phyloP scores from a whole-genome alignment of 2,113 vertebrate genomes.

The Ornithorhynchus anatinus region DNA sequence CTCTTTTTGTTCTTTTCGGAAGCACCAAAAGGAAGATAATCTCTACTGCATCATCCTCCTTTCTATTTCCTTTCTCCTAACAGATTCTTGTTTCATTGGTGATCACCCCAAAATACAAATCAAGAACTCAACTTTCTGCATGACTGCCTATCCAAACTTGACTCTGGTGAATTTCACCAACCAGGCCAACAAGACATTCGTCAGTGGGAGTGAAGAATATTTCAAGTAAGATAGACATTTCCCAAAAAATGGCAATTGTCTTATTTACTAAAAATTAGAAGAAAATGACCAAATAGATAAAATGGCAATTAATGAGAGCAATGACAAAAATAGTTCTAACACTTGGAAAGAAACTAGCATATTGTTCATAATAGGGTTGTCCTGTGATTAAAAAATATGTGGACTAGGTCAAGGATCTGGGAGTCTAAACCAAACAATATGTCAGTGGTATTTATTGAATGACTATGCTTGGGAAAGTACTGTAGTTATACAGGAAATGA shows the following conservation, averaged over 20 bases:
- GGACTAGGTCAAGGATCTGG: too few relatives aligned
- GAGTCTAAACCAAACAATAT: too few relatives aligned
- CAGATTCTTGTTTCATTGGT: constrained; percentile 89
- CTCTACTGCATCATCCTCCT: not conserved
- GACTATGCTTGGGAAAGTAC: too few relatives aligned
- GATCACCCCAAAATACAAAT: constrained; percentile 88
- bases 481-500: too few relatives aligned
- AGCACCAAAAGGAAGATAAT: not conserved
- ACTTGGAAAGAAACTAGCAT: too few relatives aligned
- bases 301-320: not conserved
- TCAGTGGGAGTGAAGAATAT: constrained; percentile 98
- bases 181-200: constrained; percentile 86
- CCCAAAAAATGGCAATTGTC: rapidly evolving
- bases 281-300: not conserved
- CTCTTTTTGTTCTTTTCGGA: not conserved
- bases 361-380: too few relatives aligned
- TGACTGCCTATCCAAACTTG: constrained; percentile 90
- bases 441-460: too few relatives aligned
- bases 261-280: not conserved
- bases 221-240: constrained; percentile 88
- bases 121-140: constrained; percentile 92
- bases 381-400: too few relatives aligned
- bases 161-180: constrained; percentile 87
- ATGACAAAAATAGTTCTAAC: not conserved
- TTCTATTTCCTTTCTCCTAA: constrained; percentile 16